Conservation (phyloP, 2,797 vertebrate genomes). For the Antennarius maculatus region DNA sequence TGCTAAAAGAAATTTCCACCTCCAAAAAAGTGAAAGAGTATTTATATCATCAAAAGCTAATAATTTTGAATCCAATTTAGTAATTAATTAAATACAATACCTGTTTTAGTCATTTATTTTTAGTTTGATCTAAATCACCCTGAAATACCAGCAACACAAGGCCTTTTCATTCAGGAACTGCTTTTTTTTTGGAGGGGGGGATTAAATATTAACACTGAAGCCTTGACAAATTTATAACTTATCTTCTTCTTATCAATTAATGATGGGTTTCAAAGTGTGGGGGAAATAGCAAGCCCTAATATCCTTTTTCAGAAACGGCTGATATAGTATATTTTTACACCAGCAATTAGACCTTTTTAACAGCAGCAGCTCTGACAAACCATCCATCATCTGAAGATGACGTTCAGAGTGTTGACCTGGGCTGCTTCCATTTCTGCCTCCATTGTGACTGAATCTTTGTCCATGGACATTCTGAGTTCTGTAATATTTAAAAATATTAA, state of each 20-base stretch:
- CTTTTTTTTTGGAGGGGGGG: neutral
- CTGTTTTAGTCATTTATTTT: conserved; percentile 21
- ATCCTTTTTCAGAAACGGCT: conserved; percentile 59
- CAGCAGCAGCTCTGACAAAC: conserved; percentile 24
- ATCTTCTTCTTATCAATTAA: conserved; percentile 73
- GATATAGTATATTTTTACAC: conserved; percentile 65
- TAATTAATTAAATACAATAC: conserved; percentile 50
- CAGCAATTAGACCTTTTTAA: conserved; percentile 55
- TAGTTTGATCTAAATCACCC: conserved; percentile 33
- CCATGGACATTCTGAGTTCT: neutral
- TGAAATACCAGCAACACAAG: conserved; percentile 44
- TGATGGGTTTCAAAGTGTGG: conserved; percentile 66
- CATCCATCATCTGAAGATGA: conserved; percentile 9
- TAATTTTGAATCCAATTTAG: conserved; percentile 53
- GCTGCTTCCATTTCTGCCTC: neutral
- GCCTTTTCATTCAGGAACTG: conserved; percentile 39
- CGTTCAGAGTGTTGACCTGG: conserved; percentile 1
- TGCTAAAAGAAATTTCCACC: neutral
- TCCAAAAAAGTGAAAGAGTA: conserved; percentile 15
- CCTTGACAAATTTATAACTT: conserved; percentile 52
- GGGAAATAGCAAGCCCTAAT: conserved; percentile 71
- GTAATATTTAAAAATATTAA: too few relatives aligned
- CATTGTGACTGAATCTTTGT: neutral
- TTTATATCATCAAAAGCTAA: conserved; percentile 38
- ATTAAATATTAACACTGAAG: conserved; percentile 72